Evolutionary conservation across 2,888 invertebrate genomes (phyloP), one percentile per base, ranked within the genome.

Genomic region (Colostygia pectinataria): DNA sequence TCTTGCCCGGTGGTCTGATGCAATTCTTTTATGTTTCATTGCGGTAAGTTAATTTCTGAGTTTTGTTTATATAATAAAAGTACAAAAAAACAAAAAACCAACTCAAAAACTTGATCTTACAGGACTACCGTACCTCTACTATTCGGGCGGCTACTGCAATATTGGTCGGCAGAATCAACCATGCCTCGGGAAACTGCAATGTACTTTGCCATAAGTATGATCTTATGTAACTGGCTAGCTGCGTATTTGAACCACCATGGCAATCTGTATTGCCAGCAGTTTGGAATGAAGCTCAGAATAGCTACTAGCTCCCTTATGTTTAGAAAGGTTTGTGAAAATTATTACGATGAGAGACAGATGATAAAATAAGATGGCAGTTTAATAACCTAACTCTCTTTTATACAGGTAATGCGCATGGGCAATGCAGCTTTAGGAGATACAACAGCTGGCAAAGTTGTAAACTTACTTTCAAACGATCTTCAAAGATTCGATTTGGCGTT

Each of bases 381-480:
- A n/a, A n/a, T n/a, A n/a, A n/a, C n/a, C n/a, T n/a, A n/a, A n/a
- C n/a, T n/a, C n/a, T n/a, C 4, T 38, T 12, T 41, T 12, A 91
- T 91, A 61, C 53, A 87, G 88, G 80, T 90, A 60, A 89, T 90
- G 89, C 80, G 87, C 0, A 86, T 90, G 85, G 81, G 82, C 57
- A 87, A 87, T 47, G 74, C 80, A 0, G 94, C 97, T 0, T 77
- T 97, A 27, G 94, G 95, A 0, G 93, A 96, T 69, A 97, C 97
- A 0, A 95, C 97, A 0, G 93, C 94, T 0, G 97, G 97, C 0
- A 96, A 97, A 80, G 93, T 98, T 20, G 95, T 97, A 8, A 98
- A 98, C 81, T 81, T 98, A 15, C 88, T 98, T 39, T 96, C 97
- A 10, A 97, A 97, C 71, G 98, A 98, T 71, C 94, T 97, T 36